phyloP scores from a whole-genome alignment of 2,113 vertebrate genomes.

The Labrus mixtus region DNA sequence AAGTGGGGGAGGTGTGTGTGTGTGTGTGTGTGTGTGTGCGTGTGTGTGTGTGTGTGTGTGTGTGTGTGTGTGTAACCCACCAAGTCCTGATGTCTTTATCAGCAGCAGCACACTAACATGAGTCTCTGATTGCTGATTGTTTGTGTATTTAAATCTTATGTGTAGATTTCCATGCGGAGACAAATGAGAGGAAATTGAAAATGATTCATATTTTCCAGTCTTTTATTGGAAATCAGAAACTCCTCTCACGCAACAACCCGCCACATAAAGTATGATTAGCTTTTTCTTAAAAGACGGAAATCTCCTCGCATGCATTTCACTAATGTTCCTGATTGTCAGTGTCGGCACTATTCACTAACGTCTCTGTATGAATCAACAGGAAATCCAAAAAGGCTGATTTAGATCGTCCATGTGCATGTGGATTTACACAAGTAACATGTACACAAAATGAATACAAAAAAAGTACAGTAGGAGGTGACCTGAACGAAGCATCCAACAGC shows the following conservation, averaged over 20 bases:
- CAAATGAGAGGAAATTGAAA: conserved; percentile 5
- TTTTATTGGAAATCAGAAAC: not conserved
- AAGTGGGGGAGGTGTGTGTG: conserved; percentile 30
- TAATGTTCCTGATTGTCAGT: not conserved
- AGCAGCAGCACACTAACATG: not conserved
- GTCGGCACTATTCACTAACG: no score
- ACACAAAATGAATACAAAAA: no score
- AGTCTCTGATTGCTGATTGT: conserved; percentile 1
- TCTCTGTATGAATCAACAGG: no score
- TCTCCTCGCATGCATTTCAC: not conserved
- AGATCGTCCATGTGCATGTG: no score
- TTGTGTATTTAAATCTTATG: not conserved
- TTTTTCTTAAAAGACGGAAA: not conserved
- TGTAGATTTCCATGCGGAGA: not conserved
- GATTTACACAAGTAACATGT: no score
- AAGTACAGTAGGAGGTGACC: no score
- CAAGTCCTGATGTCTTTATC: conserved; percentile 43
- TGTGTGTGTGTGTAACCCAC: conserved; percentile 14
- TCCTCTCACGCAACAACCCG: not conserved
- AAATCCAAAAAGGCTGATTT: no score
- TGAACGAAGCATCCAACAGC: no score
- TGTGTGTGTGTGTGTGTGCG: conserved; percentile 10
- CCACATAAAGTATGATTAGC: not conserved
- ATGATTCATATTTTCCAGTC: not conserved
- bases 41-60: not conserved